Evolutionary conservation across 1,140 invertebrate genomes (phyloP).

Genomic region (Hyles euphorbiae): DNA sequence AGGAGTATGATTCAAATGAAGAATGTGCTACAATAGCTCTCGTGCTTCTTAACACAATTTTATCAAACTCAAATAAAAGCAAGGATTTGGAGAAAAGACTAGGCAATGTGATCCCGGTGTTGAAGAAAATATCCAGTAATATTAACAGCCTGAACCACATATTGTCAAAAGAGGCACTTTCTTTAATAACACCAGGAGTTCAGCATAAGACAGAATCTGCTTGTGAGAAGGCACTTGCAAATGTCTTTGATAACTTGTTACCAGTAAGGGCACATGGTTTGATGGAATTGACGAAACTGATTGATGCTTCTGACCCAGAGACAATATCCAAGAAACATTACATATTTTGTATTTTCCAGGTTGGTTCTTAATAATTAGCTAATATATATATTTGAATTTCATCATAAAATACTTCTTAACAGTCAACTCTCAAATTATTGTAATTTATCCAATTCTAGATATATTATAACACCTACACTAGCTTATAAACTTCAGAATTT

Average conservation of each 20-base stretch:
- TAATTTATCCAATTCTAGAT: too few relatives aligned
- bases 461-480: too few relatives aligned
- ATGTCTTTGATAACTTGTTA: conserved; percentile 84
- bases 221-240: conserved; percentile 80
- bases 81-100: conserved; percentile 37
- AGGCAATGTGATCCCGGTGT: conserved; percentile 35
- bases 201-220: conserved; percentile 50
- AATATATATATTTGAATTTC: conserved; percentile 13
- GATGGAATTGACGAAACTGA: conserved; percentile 82
- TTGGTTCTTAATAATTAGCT: conserved; percentile 40
- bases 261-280: conserved; percentile 88
- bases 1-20: conserved; percentile 35
- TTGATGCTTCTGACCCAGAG: conserved; percentile 80
- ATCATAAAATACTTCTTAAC: too few relatives aligned
- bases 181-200: conserved; percentile 37
- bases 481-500: too few relatives aligned
- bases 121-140: conserved; percentile 41
- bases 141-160: conserved; percentile 36
- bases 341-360: conserved; percentile 83
- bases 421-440: too few relatives aligned
- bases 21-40: conserved; percentile 72
- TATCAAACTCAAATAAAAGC: conserved; percentile 41
- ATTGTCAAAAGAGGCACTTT: conserved; percentile 53
- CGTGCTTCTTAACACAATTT: conserved; percentile 67
- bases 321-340: conserved; percentile 80